Percentiles rank a stretch among this genome's conserved stretches.
Evolutionary conservation across 2,113 vertebrate genomes (phyloP).

Genomic region (Bubo bubo): DNA sequence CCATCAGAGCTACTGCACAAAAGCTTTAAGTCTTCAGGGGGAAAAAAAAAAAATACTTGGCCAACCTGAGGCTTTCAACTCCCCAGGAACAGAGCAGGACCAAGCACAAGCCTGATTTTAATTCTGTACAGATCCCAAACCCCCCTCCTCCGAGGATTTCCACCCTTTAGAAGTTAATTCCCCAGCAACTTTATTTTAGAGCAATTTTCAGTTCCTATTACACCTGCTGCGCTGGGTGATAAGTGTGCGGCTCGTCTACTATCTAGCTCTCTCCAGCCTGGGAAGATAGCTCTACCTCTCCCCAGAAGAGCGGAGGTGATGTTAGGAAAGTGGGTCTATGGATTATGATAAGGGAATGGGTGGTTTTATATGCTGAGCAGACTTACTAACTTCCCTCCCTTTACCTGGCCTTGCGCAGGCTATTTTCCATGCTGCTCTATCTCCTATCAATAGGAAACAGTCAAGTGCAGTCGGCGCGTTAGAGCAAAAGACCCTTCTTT

Average conservation of each 20-base stretch:
- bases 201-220: conserved; percentile 71
- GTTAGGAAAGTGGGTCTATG: background rate
- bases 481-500: background rate
- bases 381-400: background rate
- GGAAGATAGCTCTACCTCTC: conserved; percentile 24
- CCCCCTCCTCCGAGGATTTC: background rate
- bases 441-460: conserved; percentile 70
- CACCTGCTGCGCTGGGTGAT: conserved; percentile 9
- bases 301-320: conserved; percentile 48
- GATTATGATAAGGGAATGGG: conserved; percentile 62
- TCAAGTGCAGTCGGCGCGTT: conserved; percentile 4
- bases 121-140: background rate
- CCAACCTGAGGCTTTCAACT: background rate
- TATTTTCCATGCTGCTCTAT: conserved; percentile 70
- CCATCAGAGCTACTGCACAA: background rate
- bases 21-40: background rate
- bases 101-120: background rate
- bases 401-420: conserved; percentile 8
- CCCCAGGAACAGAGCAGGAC: background rate
- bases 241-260: background rate
- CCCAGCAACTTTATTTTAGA: conserved; percentile 67
- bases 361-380: conserved; percentile 60
- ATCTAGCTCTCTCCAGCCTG: conserved; percentile 60
- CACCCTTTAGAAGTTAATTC: conserved; percentile 70
- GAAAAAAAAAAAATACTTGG: background rate